Base-by-base conservation (phyloP, 2,113 vertebrate genomes). In the Lanius ludovicianus region DNA sequence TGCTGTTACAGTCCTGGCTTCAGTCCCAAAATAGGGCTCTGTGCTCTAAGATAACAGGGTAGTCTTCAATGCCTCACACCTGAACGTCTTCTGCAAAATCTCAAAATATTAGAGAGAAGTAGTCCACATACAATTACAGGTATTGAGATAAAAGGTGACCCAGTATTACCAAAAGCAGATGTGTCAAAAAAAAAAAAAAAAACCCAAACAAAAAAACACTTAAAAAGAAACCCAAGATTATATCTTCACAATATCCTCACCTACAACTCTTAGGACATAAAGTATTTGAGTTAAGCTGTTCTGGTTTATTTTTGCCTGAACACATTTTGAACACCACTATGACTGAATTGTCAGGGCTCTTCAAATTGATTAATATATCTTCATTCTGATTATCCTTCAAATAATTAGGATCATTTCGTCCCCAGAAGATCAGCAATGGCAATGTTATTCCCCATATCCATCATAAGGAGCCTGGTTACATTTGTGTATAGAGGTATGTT, bases 321-420 rank as follows among this genome's bases (percentile, higher is more conserved):
- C 28, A 82, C 42, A 25, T 78, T 96, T 47, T 81, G 60, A 93
- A 71, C 1, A 2, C 19, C 44, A 71, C 49, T 42, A 87, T 0
- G 14, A 90, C 53, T 91, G 49, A 92, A 75, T 60, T 93, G 42
- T 93, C 80, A 95, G 46, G 41, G 60, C 52, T 91, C 83, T 68
- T 94, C 69, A 89, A 81, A 78, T 21, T 84, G 73, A 89, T 93
- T 89, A 96, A 84, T 64, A 68, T 27, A 64, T 63, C 76, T 68
- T 7, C 41, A 70, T 82, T 89, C 41, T 82, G 77, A 92, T 89
- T 95, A 82, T 74, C 28, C 15, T 87, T 93, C 52, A 95, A 84
- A 93, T 95, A 91, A 96, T 95, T 95, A 93, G 89, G 64, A 93
- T 68, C 2, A 67, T 90, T 90, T 71, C 27, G 53, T 5, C 57